phyloP scores from a whole-genome alignment of 2,888 invertebrate species.

The Deilephila elpenor region DNA sequence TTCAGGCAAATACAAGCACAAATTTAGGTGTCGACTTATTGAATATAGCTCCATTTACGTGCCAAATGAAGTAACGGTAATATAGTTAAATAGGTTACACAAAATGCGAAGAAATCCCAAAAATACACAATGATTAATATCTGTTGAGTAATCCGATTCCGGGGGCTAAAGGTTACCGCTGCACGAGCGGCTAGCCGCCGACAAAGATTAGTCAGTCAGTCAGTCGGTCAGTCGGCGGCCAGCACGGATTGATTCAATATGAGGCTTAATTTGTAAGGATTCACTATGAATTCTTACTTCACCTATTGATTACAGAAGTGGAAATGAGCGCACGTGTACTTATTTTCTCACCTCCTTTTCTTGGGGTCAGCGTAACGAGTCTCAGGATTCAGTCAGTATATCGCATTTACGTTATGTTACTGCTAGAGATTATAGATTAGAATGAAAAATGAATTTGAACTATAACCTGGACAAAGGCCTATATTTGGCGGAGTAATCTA shows the following conservation, averaged over 20 bases:
- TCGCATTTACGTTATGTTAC: too few relatives aligned
- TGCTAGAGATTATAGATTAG: too few relatives aligned
- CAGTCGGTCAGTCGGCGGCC: constrained; percentile 22
- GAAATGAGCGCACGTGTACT: not conserved
- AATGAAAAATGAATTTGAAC: too few relatives aligned
- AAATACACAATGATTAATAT: constrained; percentile 27
- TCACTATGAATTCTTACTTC: constrained; percentile 47
- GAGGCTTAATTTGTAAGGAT: constrained; percentile 45
- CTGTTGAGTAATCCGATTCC: constrained; percentile 20
- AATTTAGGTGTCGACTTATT: too few relatives aligned
- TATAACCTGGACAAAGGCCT: too few relatives aligned
- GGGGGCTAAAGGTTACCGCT: constrained; percentile 22
- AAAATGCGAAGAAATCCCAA: constrained; percentile 16
- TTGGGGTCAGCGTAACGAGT: too few relatives aligned
- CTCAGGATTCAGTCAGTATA: too few relatives aligned
- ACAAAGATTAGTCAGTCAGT: constrained; percentile 23
- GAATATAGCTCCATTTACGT: too few relatives aligned
- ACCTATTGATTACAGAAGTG: constrained; percentile 39
- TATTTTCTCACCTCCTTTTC: not conserved
- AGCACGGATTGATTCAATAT: constrained; percentile 26
- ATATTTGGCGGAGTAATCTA: too few relatives aligned
- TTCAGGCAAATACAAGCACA: too few relatives aligned
- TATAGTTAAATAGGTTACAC: constrained; percentile 7
- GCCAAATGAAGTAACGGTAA: too few relatives aligned
- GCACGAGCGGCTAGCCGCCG: constrained; percentile 11